Base-by-base conservation (phyloP, 2,888 invertebrate genomes). In the Parascotia fuliginaria region DNA sequence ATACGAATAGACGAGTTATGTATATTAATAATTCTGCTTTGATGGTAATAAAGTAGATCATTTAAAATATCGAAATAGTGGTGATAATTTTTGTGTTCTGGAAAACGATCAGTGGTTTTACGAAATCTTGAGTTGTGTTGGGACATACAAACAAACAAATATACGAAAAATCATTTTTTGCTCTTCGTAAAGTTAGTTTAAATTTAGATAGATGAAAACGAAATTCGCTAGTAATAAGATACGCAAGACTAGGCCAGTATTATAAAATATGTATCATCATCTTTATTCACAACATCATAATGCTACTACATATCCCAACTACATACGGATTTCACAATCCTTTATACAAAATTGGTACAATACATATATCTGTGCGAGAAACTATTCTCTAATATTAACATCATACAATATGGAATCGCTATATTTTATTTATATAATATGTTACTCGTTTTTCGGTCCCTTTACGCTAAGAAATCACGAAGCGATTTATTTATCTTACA, bases 251-350 rank as follows among this genome's bases (percentile, higher is more conserved):
- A 60, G 38, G 39, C 34, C 3, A 49, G 16, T 33, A 37, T 42
- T 55, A 44, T 41, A 55, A 66, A 74, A 74, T 67, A 67, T 61
- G 58, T 46, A 42, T 43, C 42, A 52, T 57, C 48, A 62, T 61
- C 43, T 65, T 74, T 68, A 70, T 66, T 64, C 60, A 70, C 64
- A 72, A 52, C 37, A 54, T 42, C 51, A 41, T 55, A 60, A 39
- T 13, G 22, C 39, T 49, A 55, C 28, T 31, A 61, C 15, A 42
- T 47, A 46, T 65, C 36, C 6, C 39, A 44, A 36, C 44, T 42
- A 49, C 29, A 44, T 37, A 48, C 28, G 48, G 42, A 51, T 53
- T 54, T 45, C 40, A 67, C 41, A 53, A 15, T 61, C 24, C 47
- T 54, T 61, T 58, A 46, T 39, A 61, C 9, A 52, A 31, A 49